phyloP scores from a whole-genome alignment of 2,113 vertebrate genomes.

The Zosterops japonicus region DNA sequence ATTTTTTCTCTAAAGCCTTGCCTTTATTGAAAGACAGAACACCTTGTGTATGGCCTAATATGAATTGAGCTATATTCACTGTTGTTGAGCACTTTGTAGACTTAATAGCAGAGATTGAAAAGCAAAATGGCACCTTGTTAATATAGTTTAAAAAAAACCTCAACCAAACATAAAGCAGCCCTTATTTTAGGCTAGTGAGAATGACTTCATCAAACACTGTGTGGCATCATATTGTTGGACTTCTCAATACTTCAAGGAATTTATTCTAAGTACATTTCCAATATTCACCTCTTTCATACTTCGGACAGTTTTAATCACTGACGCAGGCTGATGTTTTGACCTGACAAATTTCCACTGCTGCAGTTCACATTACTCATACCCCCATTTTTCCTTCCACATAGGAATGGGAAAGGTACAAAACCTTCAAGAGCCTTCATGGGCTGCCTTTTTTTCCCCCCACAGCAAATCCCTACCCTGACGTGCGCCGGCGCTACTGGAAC shows the following conservation, averaged over 20 bases:
- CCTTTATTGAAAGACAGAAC: neutral
- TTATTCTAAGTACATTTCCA: neutral
- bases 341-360: neutral
- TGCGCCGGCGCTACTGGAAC: conserved; percentile 96
- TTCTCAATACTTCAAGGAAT: neutral
- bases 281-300: neutral
- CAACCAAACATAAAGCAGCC: neutral
- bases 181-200: neutral
- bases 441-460: neutral
- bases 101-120: neutral
- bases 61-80: neutral
- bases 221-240: neutral
- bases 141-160: neutral
- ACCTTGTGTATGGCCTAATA: neutral
- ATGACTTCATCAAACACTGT: neutral
- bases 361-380: neutral
- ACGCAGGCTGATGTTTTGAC: neutral
- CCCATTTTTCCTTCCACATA: neutral
- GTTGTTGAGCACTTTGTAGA: neutral
- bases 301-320: neutral
- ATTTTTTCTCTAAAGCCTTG: neutral
- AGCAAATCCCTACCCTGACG: conserved; percentile 96
- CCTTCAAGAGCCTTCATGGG: neutral
- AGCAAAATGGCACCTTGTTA: neutral
- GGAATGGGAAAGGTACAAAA: neutral